Conservation (phyloP, 35 echinoderm and acorn worm genomes). For the Lytechinus pictus region DNA sequence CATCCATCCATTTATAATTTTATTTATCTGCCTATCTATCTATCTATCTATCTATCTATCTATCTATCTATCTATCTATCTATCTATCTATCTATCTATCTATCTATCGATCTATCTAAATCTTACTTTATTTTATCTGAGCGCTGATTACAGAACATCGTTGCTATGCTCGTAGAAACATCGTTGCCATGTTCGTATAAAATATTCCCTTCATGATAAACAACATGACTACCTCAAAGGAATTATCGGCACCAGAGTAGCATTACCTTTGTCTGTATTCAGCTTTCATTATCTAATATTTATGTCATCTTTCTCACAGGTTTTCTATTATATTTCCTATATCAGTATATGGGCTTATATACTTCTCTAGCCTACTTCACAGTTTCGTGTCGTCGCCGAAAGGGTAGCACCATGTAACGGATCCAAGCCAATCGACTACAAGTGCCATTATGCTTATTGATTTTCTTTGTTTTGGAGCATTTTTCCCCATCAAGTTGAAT, state of each 20-base stretch:
- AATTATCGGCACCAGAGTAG: no score
- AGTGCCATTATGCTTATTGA: neutral
- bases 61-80: neutral
- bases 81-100: neutral
- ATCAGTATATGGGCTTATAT: neutral
- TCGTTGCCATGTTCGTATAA: no score
- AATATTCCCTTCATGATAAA: no score
- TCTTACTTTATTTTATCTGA: neutral
- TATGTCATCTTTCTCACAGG: neutral
- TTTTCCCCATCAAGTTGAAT: neutral
- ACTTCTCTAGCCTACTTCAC: neutral
- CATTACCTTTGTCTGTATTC: neutral
- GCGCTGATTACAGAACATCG: no score
- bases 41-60: neutral
- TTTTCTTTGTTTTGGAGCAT: neutral
- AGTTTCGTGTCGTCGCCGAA: neutral
- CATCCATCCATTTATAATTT: neutral
- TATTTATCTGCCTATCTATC: neutral
- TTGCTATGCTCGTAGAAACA: no score
- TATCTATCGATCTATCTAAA: neutral
- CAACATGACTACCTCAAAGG: no score
- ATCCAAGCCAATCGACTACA: neutral
- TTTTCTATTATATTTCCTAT: neutral
- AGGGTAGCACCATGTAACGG: neutral
- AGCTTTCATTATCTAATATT: neutral